phyloP scores from a whole-genome alignment of 2,113 vertebrate genomes.

The Gadus macrocephalus region DNA sequence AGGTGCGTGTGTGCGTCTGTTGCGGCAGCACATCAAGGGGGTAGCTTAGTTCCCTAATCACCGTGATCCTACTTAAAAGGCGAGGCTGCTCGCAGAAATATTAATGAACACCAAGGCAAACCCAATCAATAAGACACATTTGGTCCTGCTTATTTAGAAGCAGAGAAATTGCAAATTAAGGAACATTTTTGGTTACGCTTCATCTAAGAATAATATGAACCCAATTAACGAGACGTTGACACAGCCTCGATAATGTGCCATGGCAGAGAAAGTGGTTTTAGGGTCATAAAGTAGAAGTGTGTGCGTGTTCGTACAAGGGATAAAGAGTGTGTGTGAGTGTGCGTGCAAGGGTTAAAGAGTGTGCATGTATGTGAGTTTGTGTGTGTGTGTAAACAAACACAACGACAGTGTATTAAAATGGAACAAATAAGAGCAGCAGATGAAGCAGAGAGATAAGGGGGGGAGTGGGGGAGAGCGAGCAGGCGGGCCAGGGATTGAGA shows the following conservation, averaged over 20 bases:
- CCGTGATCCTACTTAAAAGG: background rate
- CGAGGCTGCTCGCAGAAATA: background rate
- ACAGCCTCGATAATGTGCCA: background rate
- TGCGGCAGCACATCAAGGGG: conserved; percentile 3
- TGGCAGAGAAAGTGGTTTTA: no score
- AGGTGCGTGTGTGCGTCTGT: conserved; percentile 1
- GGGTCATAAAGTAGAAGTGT: no score
- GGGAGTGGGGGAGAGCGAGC: background rate
- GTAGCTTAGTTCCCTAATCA: background rate
- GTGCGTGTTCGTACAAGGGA: background rate
- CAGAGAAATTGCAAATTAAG: background rate
- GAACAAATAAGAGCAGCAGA: conserved; percentile 10
- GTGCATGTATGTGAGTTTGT: no score
- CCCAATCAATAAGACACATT: background rate
- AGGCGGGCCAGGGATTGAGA: background rate
- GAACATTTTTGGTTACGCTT: no score
- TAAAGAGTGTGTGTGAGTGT: background rate
- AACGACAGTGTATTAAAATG: conserved; percentile 2
- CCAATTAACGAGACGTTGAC: background rate
- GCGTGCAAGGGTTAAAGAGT: background rate
- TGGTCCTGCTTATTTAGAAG: background rate
- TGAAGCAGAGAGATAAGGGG: conserved; percentile 9
- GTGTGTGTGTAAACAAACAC: background rate
- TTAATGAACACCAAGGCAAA: background rate
- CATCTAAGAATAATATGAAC: background rate